phyloP scores from a whole-genome alignment of 2,113 vertebrate species.

The Machaerirhynchus nigripectus region DNA sequence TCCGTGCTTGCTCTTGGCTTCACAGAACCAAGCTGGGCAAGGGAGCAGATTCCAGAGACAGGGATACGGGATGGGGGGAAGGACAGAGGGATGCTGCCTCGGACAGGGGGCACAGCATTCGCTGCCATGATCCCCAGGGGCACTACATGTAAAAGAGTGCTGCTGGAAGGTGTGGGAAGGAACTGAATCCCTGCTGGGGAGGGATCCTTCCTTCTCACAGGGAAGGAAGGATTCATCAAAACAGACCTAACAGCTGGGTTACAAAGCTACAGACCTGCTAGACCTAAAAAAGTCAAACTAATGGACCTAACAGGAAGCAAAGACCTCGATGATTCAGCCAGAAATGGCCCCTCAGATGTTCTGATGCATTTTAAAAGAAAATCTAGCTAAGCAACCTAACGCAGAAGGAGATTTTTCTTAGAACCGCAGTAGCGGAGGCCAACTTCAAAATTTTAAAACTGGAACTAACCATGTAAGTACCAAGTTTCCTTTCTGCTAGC shows the following conservation, averaged over 20 bases:
- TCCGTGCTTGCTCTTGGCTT: not conserved
- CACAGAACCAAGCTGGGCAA: not conserved
- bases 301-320: not conserved
- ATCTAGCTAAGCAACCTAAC: not conserved
- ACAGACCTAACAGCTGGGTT: not conserved
- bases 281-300: not conserved
- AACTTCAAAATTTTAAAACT: not conserved
- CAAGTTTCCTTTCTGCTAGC: not conserved
- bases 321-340: not conserved
- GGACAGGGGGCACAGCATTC: accelerated
- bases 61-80: accelerated
- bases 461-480: not conserved
- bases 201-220: not conserved
- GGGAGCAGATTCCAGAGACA: not conserved
- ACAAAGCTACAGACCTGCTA: not conserved
- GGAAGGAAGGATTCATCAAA: not conserved
- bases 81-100: not conserved
- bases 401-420: not conserved
- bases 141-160: accelerated
- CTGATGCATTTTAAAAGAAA: not conserved
- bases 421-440: not conserved
- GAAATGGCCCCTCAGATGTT: not conserved
- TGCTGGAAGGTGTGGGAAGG: not conserved
- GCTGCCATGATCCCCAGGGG: accelerated
- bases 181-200: not conserved